Conservation (phyloP, 2,888 invertebrate species). For the Galerucella calmariensis region DNA sequence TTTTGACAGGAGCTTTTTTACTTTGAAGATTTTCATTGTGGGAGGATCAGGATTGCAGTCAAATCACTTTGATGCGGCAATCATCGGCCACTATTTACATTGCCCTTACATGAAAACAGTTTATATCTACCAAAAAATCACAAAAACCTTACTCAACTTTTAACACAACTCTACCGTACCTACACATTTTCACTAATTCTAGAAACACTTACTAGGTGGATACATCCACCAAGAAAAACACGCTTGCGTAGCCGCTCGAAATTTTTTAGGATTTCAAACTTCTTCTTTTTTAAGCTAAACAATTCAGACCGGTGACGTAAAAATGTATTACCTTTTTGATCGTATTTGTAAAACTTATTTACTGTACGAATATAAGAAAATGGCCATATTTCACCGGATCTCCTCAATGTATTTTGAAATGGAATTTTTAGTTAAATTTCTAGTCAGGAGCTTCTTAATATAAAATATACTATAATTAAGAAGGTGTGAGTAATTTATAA, state of each 20-base stretch:
- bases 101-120: conserved; percentile 16
- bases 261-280: neutral
- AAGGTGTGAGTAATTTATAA: neutral
- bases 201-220: neutral
- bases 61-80: conserved; percentile 44
- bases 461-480: neutral
- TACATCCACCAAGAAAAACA: neutral
- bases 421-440: neutral
- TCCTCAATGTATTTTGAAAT: neutral
- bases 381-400: neutral
- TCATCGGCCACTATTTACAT: conserved; percentile 29
- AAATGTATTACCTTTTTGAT: too few species aligned
- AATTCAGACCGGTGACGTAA: neutral
- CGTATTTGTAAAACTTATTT: too few species aligned
- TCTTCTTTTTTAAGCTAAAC: neutral
- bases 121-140: conserved; percentile 14
- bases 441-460: neutral
- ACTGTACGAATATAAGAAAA: neutral
- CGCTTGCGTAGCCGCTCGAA: neutral
- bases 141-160: neutral
- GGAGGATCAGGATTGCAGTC: conserved; percentile 48
- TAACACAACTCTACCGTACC: conserved; percentile 5
- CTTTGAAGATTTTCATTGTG: conserved; percentile 50
- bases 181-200: neutral
- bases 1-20: conserved; percentile 61